Base-by-base conservation (phyloP, 2,888 invertebrate genomes). In the Campoletis raptor region DNA sequence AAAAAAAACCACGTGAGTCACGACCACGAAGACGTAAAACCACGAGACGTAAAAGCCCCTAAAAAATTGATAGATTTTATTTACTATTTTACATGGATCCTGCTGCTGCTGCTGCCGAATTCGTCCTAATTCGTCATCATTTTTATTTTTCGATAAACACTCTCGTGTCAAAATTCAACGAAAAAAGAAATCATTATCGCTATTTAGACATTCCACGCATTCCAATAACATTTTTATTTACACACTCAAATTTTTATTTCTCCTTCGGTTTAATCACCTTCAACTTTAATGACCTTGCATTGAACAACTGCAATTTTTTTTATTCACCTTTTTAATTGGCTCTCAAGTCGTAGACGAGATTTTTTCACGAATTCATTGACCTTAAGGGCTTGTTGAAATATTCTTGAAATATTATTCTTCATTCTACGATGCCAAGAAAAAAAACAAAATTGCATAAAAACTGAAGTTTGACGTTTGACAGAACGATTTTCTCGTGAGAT, bases 181-280 rank as follows among this genome's bases (percentile, higher is more conserved):
- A 83, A 83, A 76, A 74, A 83, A 83, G 70, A 74, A 79, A 74
- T 15, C 66, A 85, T 85, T 82, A 82, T 54, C 85, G 74, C 18
- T 18, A 61, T 76, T 72, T 15, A 66, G 9, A 8, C 52, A 85
- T 45, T 82, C 42, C n/a, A 12, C 61, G 64, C 37, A 40, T 37
- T 42, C 18, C 24, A 36, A 48, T 37, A 2, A 45, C 77, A 72
- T 73, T 52, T 70, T 61, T 54, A 64, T 37, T 74, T 74, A 24
- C 40, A 57, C 73, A 48, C 57, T n/a, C 18, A 74, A 37, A 40
- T 37, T 10, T n/a, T 40, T 2, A 30, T 57, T 30, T 24, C 24
- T 30, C 3, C 24, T 24, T 57, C 24, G 12, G 30, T 15, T 15
- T 30, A 30, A 30, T 30, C 8, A 12, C 24, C 10, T 45, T 37